Evolutionary conservation across 2,888 invertebrate species (phyloP).

Genomic region (Eledona agricola): DNA sequence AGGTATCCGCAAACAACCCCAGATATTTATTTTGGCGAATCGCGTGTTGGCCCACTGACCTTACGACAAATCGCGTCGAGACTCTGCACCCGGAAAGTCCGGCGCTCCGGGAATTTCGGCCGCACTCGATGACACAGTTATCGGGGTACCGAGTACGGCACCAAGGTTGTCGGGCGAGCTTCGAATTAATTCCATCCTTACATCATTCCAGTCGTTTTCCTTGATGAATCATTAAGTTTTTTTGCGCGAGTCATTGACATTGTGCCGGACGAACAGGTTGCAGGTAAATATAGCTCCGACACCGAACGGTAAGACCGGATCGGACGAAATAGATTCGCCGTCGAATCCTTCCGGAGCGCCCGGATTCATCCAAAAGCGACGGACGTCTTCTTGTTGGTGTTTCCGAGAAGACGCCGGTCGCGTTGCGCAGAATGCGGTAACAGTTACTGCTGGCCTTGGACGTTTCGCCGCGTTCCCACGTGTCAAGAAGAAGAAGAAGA

Average conservation of each 20-base stretch:
- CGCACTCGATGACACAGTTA: constrained; percentile 50
- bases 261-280: constrained; percentile 35
- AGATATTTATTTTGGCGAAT: constrained; percentile 22
- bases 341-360: constrained; percentile 15
- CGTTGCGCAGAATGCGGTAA: constrained; percentile 34
- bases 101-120: constrained; percentile 28
- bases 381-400: too few species aligned
- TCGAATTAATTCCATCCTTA: constrained; percentile 40
- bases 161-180: constrained; percentile 47
- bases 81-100: constrained; percentile 10
- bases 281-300: constrained; percentile 35
- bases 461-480: constrained; percentile 10
- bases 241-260: constrained; percentile 42
- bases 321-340: neutral
- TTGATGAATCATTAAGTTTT: constrained; percentile 56
- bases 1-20: constrained; percentile 17
- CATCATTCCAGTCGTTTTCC: constrained; percentile 54
- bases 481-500: neutral
- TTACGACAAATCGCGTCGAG: too few species aligned
- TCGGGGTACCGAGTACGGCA: constrained; percentile 47
- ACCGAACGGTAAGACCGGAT: constrained; percentile 46
- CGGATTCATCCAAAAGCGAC: constrained; percentile 5
- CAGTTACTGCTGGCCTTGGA: constrained; percentile 39
- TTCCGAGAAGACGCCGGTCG: constrained; percentile 39
- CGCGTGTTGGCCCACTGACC: constrained; percentile 19